These are phyloP conservation scores for Sphaerodactylus townsendi DNA, from an alignment of 2,113 vertebrate genomes.

Conservation along the genomic window DNA sequence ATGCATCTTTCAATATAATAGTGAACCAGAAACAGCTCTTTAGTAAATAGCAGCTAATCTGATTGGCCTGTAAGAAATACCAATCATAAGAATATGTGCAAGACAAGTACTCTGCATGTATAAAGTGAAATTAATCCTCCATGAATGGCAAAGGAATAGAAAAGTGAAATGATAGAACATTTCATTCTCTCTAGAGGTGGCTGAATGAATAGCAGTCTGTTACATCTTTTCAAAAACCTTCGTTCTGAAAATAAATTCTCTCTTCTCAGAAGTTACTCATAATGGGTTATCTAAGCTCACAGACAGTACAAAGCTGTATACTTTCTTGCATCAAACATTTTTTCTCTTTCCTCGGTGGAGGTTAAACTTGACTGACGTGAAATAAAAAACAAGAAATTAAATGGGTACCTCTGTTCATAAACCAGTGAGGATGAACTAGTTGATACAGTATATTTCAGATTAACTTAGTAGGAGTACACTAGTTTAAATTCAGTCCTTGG, in stretches of 20 bases:
- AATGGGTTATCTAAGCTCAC: accelerated
- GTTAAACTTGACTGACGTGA: constrained; percentile 1
- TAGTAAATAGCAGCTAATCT: neutral
- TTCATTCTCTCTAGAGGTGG: neutral
- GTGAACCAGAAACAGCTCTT: neutral
- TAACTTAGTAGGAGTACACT: neutral
- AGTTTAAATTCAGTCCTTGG: neutral
- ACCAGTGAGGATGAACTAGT: neutral
- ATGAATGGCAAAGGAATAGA: neutral
- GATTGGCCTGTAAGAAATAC: neutral
- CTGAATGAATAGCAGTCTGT: neutral
- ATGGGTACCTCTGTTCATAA: constrained; percentile 3
- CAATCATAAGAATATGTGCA: accelerated
- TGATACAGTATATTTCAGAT: neutral
- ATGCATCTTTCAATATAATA: accelerated
- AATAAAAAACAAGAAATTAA: neutral
- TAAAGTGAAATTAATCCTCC: neutral
- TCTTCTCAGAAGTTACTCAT: neutral
- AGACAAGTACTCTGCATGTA: neutral
- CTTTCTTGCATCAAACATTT: neutral
- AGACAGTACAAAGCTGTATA: neutral
- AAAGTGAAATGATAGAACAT: neutral
- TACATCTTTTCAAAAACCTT: neutral
- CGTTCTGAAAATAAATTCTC: accelerated
- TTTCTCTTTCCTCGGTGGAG: neutral